phyloP scores from a whole-genome alignment of 2,797 vertebrate genomes.

The Acrossocheilus wenchowensis region DNA sequence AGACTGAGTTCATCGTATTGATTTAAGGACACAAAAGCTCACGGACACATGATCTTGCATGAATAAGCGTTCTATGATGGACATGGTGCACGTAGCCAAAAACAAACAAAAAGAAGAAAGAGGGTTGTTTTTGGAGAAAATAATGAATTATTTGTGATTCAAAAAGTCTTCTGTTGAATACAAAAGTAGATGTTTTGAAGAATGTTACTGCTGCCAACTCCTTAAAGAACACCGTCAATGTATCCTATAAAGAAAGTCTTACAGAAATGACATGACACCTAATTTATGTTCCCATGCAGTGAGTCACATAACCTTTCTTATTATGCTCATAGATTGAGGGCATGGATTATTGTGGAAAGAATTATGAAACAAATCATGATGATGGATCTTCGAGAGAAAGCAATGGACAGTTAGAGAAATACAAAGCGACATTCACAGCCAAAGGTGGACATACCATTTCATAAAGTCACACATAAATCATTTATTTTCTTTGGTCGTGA shows the following conservation, averaged over 20 bases:
- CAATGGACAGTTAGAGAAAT: not conserved
- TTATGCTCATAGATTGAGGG: not conserved
- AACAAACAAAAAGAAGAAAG: not conserved
- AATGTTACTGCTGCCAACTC: not conserved
- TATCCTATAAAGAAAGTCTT: not conserved
- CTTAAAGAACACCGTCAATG: not conserved
- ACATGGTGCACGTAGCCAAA: not conserved
- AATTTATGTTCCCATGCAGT: not conserved
- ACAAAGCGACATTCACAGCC: not conserved
- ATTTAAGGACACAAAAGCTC: not conserved
- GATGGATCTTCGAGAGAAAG: slow-evolving; percentile 25
- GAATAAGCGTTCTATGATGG: not conserved
- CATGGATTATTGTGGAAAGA: not conserved
- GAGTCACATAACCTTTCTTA: not conserved
- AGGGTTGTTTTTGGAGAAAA: not conserved
- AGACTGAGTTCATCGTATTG: not conserved
- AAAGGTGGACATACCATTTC: slow-evolving; percentile 8
- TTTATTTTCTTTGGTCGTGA: not conserved
- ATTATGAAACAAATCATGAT: slow-evolving; percentile 32
- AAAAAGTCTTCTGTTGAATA: not conserved
- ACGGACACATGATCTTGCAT: not conserved
- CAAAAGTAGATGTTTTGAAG: slow-evolving; percentile 1
- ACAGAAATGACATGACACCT: not conserved
- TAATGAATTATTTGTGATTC: not conserved
- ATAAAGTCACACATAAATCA: slow-evolving; percentile 3